A percentile compares a stretch with the other conserved stretches of the same genome.
These are phyloP conservation scores for Hydropotes inermis DNA, from an alignment of 2,113 vertebrate genomes.

Conservation along the genomic window DNA sequence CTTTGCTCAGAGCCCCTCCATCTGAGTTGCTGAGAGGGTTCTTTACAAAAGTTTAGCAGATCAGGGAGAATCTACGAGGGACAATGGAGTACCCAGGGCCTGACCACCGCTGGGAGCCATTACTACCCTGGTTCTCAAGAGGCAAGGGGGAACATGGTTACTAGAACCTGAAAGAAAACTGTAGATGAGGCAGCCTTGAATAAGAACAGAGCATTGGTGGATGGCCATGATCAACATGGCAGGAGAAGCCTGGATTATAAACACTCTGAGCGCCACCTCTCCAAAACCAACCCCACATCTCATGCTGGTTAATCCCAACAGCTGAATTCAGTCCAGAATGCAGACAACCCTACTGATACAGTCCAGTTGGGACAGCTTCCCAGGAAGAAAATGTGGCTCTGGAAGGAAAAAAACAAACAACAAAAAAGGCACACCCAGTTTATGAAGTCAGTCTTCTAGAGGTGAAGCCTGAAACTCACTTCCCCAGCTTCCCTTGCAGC, in stretches of 20 bases:
- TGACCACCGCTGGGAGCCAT: background rate
- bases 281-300: background rate
- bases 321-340: background rate
- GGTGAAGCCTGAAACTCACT: background rate
- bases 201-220: background rate
- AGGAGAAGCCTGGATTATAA: background rate
- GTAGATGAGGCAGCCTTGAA: background rate
- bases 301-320: background rate
- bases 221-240: background rate
- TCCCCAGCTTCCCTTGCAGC: background rate
- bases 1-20: background rate
- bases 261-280: background rate
- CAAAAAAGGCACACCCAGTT: background rate
- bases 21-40: background rate
- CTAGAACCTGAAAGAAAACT: background rate
- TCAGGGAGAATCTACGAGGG: too few relatives aligned
- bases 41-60: background rate
- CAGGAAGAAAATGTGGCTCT: background rate
- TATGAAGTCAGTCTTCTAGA: background rate
- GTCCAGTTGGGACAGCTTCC: background rate
- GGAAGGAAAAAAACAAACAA: background rate
- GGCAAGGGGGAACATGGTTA: background rate
- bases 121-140: background rate
- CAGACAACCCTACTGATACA: background rate
- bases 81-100: background rate